Evolutionary conservation across 2,888 invertebrate species (phyloP), one percentile per base, ranked within the genome.

Genomic region (Eilema depressum): DNA sequence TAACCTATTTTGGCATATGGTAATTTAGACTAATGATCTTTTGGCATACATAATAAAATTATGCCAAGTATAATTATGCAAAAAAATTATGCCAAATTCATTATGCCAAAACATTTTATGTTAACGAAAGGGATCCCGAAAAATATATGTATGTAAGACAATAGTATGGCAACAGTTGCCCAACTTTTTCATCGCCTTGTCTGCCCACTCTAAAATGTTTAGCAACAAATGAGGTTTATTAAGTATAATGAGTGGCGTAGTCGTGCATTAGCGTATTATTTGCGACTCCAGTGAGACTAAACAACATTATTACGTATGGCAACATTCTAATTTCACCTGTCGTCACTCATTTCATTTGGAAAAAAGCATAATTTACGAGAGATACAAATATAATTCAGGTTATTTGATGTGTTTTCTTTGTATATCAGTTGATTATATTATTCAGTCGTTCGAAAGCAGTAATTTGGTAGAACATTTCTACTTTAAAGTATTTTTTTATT

Each of bases 241-340:
- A 85, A 76, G 81, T 75, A 75, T 86, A 86, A 87, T 85, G 85
- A 82, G 83, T 67, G 74, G 63, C 77, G 80, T 74, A 82, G 70
- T 78, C 75, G 71, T 82, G 81, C 87, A 86, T 86, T 86, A 86
- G 74, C 74, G 82, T 79, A 77, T 83, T 84, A 84, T 83, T 84
- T 84, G 83, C 70, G 80, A 74, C 83, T 78, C 83, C 72, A 33
- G 66, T 65, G 85, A 78, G 71, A 80, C 79, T 70, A 28, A 60
- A 60, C 69, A 71, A 56, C 76, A 76, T 82, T 82, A 80, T 53
- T 69, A 62, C 71, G 64, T 78, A 75, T 72, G 65, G 70, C 57
- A 74, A 75, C 73, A 69, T 28, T 23, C 41, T 83, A 71, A 77
- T 79, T 73, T 77, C 71, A 82, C 75, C 80, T 74, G 75, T 66